phyloP scores from a whole-genome alignment of 2,888 invertebrate species.

The Phortica magna region DNA sequence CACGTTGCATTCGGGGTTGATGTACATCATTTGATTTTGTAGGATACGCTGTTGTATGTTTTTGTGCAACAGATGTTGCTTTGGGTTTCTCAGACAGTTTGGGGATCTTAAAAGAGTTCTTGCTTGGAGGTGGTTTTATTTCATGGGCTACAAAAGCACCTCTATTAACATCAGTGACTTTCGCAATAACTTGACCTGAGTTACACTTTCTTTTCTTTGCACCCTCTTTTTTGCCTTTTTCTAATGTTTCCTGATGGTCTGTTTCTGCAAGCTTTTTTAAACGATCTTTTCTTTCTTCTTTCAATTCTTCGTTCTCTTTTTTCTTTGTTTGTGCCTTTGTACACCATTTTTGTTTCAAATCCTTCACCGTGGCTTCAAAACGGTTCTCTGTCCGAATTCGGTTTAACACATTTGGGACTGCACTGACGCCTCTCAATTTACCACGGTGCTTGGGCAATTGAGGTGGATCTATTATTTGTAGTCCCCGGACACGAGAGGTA shows the following conservation, averaged over 20 bases:
- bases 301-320: conserved; percentile 51
- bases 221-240: conserved; percentile 46
- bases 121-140: conserved; percentile 36
- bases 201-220: background rate
- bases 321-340: conserved; percentile 64
- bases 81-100: conserved; percentile 39
- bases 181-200: conserved; percentile 78
- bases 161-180: conserved; percentile 80
- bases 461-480: conserved; percentile 67
- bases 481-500: too few species aligned
- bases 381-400: conserved; percentile 41
- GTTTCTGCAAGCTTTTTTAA: conserved; percentile 65
- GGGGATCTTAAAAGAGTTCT: conserved; percentile 36
- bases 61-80: background rate
- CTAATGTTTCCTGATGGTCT: conserved; percentile 43
- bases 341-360: conserved; percentile 68
- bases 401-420: conserved; percentile 37
- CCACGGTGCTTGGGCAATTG: conserved; percentile 66
- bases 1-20: conserved; percentile 27
- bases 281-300: conserved; percentile 65
- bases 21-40: background rate
- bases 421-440: conserved; percentile 66
- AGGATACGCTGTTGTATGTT: background rate
- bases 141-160: conserved; percentile 80
- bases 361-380: conserved; percentile 41